Conservation (phyloP, 2,113 vertebrate genomes). For the Zosterops pallidus region DNA sequence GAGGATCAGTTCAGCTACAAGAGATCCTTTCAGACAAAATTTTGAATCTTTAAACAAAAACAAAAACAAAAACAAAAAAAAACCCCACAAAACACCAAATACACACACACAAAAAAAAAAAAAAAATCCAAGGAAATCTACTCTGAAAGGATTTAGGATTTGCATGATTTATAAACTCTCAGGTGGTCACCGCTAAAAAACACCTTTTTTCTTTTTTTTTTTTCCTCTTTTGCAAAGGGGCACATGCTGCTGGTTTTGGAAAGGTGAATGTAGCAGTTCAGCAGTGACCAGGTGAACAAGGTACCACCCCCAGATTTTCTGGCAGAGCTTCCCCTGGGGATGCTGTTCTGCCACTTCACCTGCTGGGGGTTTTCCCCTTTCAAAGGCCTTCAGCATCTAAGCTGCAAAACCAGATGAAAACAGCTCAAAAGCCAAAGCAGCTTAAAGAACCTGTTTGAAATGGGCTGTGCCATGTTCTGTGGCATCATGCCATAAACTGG, state of each 20-base stretch:
- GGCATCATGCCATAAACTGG: rapidly evolving
- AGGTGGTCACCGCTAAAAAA: background rate
- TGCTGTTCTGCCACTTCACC: background rate
- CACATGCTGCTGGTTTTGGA: background rate
- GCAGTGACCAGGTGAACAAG: background rate
- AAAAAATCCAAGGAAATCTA: background rate
- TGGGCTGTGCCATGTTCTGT: too few relatives aligned
- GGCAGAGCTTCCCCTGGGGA: background rate
- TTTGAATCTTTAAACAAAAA: background rate
- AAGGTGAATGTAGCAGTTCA: background rate
- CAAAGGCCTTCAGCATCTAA: background rate
- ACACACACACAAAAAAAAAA: too few relatives aligned
- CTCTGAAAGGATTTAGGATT: background rate
- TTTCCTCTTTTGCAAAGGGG: background rate
- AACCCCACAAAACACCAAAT: too few relatives aligned
- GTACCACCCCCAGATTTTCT: background rate
- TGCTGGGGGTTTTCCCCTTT: rapidly evolving
- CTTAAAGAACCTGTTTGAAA: background rate
- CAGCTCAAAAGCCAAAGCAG: background rate
- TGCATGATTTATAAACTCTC: background rate
- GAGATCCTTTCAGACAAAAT: background rate
- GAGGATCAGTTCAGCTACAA: background rate
- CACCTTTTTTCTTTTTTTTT: too few relatives aligned
- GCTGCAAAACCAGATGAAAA: background rate
- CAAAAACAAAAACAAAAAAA: too few relatives aligned